Evolutionary conservation across 2,888 invertebrate genomes (phyloP), one percentile per base, ranked within the genome.

Genomic region (Tubulanus polymorphus): DNA sequence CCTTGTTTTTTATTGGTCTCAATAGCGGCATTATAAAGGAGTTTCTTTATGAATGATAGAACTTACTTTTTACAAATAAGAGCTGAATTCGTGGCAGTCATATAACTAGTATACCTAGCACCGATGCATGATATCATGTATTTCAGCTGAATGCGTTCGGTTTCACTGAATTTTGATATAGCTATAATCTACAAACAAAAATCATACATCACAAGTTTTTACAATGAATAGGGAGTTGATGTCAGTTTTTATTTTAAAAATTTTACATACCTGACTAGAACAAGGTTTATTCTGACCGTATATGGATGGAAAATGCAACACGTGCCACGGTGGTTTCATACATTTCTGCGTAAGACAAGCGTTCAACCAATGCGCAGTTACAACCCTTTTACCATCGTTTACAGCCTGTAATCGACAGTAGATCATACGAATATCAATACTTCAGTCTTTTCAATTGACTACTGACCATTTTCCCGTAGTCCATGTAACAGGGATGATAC

Each of bases 311-410:
- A 97, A 84, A 80, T 99, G 97, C 47, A 94, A 82, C 12, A 93
- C 91, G 69, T 91, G 89, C 90, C 91, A 95, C 0, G 99, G 97
- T 0, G 95, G 92, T 52, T 88, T 80, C 68, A 96, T 87, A 70
- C 90, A 90, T 67, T 91, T 90, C 49, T 89, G 87, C 25, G 86
- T 77, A 70, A 97, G 86, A 3, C 92, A 89, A 79, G 99, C 97
- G 57, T 90, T 93, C 30, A 99, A 82, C 93, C 93, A 93, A 74
- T 88, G 87, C 0, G 90, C 86, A 8, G 91, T 91, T 1, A 93
- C 88, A 67, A 91, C 86, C 26, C 88, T 82, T 66, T 86, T 86
- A 30, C 85, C 83, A 67, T 87, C 87, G 37, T 85, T 79, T 48
- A 84, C 63, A 1, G 83, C 83, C 81, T 83, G 68, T 28, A 63